A percentile compares a stretch with the other conserved stretches of the same genome.
Evolutionary conservation across 2,113 vertebrate genomes (phyloP).

Genomic region (Onychostruthus taczanowskii): DNA sequence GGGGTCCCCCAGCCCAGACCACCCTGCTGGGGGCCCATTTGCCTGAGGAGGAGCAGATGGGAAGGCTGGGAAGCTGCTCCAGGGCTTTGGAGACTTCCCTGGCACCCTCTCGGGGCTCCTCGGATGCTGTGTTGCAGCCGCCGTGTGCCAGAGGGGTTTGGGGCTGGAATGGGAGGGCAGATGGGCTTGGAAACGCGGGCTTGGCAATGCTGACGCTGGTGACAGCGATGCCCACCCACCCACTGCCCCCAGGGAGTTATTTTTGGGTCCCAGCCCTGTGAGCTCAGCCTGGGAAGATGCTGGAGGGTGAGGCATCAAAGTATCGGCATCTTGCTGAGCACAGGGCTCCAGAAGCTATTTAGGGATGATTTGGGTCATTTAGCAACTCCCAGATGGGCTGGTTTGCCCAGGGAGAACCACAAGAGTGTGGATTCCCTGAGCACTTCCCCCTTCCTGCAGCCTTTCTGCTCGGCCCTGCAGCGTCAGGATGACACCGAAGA

Average conservation of each 20-base stretch:
- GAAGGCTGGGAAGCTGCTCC: neutral
- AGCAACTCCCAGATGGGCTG: neutral
- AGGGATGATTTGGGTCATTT: neutral
- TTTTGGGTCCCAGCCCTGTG: neutral
- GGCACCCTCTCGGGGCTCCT: neutral
- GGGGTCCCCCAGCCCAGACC: neutral
- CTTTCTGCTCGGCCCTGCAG: neutral
- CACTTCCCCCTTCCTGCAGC: neutral
- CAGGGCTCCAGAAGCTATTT: neutral
- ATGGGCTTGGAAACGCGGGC: neutral
- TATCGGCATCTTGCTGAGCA: neutral
- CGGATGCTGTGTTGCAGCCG: fast-evolving
- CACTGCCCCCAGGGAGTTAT: neutral
- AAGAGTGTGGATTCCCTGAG: fast-evolving
- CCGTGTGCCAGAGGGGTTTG: fast-evolving
- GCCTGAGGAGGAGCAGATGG: neutral
- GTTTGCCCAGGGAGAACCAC: neutral
- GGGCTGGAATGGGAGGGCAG: fast-evolving
- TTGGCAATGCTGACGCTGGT: neutral
- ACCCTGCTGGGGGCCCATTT: neutral
- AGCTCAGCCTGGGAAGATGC: neutral
- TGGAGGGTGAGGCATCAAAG: neutral
- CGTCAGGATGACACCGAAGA: neutral
- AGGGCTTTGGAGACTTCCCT: neutral
- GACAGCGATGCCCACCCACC: neutral